Conservation (phyloP, 2,113 vertebrate genomes). For the Microtus montanus region DNA sequence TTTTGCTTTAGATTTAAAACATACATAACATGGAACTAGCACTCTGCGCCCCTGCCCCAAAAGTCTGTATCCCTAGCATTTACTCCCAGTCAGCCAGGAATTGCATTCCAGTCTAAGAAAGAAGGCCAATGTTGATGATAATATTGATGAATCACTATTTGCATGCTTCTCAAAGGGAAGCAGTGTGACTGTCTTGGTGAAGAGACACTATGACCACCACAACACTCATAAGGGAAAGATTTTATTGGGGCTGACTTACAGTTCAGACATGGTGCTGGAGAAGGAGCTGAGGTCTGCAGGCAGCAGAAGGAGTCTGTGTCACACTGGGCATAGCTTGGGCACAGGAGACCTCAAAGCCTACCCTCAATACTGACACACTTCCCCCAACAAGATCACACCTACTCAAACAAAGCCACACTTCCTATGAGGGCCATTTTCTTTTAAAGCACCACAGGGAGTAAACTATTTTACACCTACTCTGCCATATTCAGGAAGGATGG, state of each 20-base stretch:
- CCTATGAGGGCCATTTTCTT: background rate
- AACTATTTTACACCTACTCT: background rate
- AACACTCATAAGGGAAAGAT: background rate
- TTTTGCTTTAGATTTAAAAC: slow-evolving; percentile 4
- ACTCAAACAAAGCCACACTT: background rate
- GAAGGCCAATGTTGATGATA: background rate
- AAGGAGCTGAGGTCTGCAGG: background rate
- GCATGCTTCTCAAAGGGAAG: background rate
- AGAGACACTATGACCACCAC: background rate
- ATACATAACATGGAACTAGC: background rate
- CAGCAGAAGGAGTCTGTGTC: background rate
- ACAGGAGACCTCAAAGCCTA: background rate
- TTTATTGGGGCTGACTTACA: background rate
- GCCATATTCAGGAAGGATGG: background rate
- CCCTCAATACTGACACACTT: background rate
- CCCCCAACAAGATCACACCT: background rate
- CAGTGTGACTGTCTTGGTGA: background rate
- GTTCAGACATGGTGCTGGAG: background rate
- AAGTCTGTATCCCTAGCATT: background rate
- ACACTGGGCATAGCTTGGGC: background rate
- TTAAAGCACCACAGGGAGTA: background rate
- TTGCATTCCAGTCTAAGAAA: background rate
- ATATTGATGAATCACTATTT: background rate
- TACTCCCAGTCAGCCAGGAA: background rate
- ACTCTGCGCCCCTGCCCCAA: too few relatives aligned